Percentiles rank a stretch among this genome's conserved stretches.
These are phyloP conservation scores for Pyrgus malvae DNA, from an alignment of 2,888 invertebrate genomes.

Conservation along the genomic window DNA sequence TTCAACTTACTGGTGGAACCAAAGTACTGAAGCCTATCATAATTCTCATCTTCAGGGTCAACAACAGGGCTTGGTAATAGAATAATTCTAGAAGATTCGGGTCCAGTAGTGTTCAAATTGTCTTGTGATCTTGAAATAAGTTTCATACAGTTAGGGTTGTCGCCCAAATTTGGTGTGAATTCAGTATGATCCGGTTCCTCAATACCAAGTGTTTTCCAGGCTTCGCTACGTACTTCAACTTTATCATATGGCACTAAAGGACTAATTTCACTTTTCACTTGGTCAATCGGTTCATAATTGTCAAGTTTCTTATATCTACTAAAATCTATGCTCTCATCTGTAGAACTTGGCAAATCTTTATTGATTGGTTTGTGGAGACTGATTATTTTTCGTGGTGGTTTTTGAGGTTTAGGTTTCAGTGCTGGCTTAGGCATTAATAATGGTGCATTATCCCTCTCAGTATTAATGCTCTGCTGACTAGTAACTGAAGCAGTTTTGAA, in stretches of 20 bases:
- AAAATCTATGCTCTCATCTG: constrained; percentile 71
- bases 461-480: constrained; percentile 61
- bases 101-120: constrained; percentile 68
- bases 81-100: constrained; percentile 80
- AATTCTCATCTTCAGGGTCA: constrained; percentile 83
- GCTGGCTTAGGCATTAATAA: constrained; percentile 80
- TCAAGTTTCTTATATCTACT: constrained; percentile 79
- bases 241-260: constrained; percentile 85
- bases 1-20: constrained; percentile 87
- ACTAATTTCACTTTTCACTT: constrained; percentile 74
- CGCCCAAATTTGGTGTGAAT: constrained; percentile 70
- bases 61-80: constrained; percentile 74
- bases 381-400: constrained; percentile 83
- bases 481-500: constrained; percentile 70
- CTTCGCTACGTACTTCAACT: constrained; percentile 88
- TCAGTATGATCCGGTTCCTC: constrained; percentile 88
- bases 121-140: constrained; percentile 78
- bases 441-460: constrained; percentile 69
- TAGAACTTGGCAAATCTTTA: constrained; percentile 63
- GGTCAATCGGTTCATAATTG: constrained; percentile 75
- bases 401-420: constrained; percentile 83
- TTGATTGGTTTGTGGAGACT: constrained; percentile 59
- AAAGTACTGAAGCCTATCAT: constrained; percentile 91
- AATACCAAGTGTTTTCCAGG: constrained; percentile 91
- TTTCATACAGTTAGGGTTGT: constrained; percentile 73